Percentiles rank a stretch among this genome's conserved stretches.
These are phyloP conservation scores for Hetaerina americana DNA, from an alignment of 1,140 invertebrate species.

Conservation along the genomic window DNA sequence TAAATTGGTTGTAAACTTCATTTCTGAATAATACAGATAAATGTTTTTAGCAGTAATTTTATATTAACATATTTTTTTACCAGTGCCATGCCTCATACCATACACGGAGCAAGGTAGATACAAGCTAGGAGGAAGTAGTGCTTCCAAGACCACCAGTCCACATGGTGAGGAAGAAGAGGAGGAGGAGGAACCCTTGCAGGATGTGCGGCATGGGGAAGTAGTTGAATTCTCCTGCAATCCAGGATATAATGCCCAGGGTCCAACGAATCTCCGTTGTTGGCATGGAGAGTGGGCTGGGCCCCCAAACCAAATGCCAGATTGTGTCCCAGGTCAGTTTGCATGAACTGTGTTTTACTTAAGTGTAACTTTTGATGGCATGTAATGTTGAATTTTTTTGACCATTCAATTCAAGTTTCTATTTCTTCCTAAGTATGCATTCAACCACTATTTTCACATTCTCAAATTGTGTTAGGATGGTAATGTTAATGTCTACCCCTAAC, in stretches of 20 bases:
- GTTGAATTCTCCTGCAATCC: constrained; percentile 49
- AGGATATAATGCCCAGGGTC: constrained; percentile 50
- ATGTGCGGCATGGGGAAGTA: constrained; percentile 44
- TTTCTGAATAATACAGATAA: too few relatives aligned
- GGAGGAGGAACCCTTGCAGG: constrained; percentile 18
- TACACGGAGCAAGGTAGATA: constrained; percentile 47
- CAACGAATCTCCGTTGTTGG: constrained; percentile 55
- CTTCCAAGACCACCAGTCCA: background rate
- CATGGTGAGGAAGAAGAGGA: background rate
- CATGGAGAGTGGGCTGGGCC: constrained; percentile 56
- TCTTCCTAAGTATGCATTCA: too few relatives aligned
- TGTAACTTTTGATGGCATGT: constrained; percentile 1
- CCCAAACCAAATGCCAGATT: constrained; percentile 55
- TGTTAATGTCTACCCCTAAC: too few relatives aligned
- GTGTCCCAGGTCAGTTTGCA: constrained; percentile 44
- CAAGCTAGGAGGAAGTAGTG: constrained; percentile 25
- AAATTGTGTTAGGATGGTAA: too few relatives aligned
- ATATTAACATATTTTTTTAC: too few relatives aligned
- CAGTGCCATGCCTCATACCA: constrained; percentile 54
- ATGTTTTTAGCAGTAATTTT: too few relatives aligned
- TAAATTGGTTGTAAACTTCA: too few relatives aligned
- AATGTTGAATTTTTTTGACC: constrained; percentile 7
- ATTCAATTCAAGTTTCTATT: constrained; percentile 6
- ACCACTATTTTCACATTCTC: too few relatives aligned
- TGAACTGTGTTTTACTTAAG: background rate